Evolutionary conservation across 2,888 invertebrate genomes (phyloP).

Genomic region (Tanypteryx hageni): DNA sequence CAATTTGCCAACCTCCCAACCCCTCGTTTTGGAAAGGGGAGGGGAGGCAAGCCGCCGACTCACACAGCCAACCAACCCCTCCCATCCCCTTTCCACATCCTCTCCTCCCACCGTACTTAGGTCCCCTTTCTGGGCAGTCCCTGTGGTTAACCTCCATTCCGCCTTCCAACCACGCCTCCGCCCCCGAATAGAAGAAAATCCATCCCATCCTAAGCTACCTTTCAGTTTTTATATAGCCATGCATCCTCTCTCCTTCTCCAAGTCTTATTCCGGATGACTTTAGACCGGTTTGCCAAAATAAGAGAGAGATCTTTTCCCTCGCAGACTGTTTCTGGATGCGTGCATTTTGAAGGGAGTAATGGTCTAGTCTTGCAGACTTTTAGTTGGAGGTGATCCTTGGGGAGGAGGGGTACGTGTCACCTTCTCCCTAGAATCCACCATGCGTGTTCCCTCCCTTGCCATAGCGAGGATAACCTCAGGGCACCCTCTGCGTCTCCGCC

Average conservation of each 20-base stretch:
- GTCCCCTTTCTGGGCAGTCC: not conserved
- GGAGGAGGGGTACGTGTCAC: not conserved
- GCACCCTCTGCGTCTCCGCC: not conserved
- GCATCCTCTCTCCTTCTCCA: too few relatives aligned
- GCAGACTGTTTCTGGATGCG: too few relatives aligned
- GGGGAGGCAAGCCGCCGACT: not conserved
- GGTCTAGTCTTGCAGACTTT: too few relatives aligned
- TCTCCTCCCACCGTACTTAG: slow-evolving; percentile 22
- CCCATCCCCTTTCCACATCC: not conserved
- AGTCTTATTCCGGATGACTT: too few relatives aligned
- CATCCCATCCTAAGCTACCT: not conserved
- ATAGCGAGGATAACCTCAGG: not conserved
- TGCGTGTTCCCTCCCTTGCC: not conserved
- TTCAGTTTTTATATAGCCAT: not conserved
- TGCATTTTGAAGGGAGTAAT: too few relatives aligned
- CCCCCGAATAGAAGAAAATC: not conserved
- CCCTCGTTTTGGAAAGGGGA: not conserved
- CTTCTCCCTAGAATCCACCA: not conserved
- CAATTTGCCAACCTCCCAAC: slow-evolving; percentile 48
- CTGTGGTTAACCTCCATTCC: slow-evolving; percentile 56
- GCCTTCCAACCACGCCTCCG: not conserved
- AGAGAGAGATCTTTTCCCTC: too few relatives aligned
- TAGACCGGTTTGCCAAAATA: too few relatives aligned
- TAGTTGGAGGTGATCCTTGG: not conserved
- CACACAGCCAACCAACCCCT: not conserved